phyloP scores from a whole-genome alignment of 2,888 invertebrate genomes.

The Eledona agricola region DNA sequence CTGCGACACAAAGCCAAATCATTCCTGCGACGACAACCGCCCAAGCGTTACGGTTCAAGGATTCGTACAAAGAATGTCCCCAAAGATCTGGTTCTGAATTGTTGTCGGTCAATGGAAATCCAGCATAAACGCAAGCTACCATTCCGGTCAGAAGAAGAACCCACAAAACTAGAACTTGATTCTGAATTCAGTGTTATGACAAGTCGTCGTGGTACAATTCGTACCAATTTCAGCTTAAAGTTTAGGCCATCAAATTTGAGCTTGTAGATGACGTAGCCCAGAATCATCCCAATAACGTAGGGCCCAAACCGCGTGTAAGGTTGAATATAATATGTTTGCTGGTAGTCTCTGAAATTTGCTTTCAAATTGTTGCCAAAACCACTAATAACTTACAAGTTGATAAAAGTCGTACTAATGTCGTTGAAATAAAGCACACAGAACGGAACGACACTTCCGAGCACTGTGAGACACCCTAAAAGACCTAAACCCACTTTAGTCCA shows the following conservation, averaged over 20 bases:
- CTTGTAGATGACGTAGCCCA: constrained; percentile 6
- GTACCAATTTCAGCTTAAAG: no score
- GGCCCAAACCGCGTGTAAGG: constrained; percentile 4
- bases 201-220: no score
- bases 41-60: constrained; percentile 26
- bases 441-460: constrained; percentile 7
- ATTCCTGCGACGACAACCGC: constrained; percentile 13
- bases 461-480: not conserved
- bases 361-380: constrained; percentile 1
- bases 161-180: no score
- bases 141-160: constrained; percentile 3
- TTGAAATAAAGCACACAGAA: no score
- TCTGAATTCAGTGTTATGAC: no score
- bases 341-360: not conserved
- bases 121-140: constrained; percentile 5
- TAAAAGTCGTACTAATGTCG: no score
- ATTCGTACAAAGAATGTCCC: constrained; percentile 7
- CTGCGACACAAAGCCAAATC: constrained; percentile 23
- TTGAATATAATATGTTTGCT: constrained; percentile 3
- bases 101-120: no score
- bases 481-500: constrained; percentile 28
- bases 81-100: constrained; percentile 11
- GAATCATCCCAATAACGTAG: constrained; percentile 15
- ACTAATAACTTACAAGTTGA: no score
- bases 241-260: not conserved